A percentile compares a stretch with the other conserved stretches of the same genome.
phyloP scores from a whole-genome alignment of 2,888 invertebrate species.

The Lydus trimaculatus region DNA sequence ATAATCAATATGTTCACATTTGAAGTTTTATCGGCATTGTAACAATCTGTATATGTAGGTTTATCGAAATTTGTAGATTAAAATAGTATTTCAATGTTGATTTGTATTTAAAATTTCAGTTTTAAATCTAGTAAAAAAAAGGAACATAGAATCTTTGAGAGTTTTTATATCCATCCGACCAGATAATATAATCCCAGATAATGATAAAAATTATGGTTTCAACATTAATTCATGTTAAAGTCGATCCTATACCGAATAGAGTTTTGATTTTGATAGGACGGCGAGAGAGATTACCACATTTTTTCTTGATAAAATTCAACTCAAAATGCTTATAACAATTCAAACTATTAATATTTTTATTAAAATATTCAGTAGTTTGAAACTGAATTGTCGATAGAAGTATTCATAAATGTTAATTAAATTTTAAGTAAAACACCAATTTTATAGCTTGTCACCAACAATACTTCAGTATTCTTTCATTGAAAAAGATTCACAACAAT shows the following conservation, averaged over 20 bases:
- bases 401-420: slow-evolving; percentile 1
- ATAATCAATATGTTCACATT: too few species aligned
- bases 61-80: too few species aligned
- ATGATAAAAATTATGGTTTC: neutral
- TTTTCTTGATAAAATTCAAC: neutral
- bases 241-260: neutral
- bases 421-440: slow-evolving; percentile 4
- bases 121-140: too few species aligned
- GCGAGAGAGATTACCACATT: neutral
- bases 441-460: slow-evolving; percentile 2
- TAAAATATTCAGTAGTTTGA: neutral
- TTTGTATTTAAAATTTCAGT: too few species aligned
- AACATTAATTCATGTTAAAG: slow-evolving; percentile 7
- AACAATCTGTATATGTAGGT: too few species aligned
- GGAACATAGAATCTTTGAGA: too few species aligned
- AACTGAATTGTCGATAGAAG: neutral
- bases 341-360: neutral
- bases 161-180: too few species aligned
- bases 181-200: too few species aligned
- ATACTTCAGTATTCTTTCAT: slow-evolving; percentile 3
- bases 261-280: neutral
- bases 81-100: too few species aligned
- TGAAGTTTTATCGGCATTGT: too few species aligned
- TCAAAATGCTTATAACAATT: neutral
- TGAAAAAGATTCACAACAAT: neutral